Percentiles rank a stretch among this genome's conserved stretches.
These are phyloP conservation scores for Oxyscelio sp. DNA, from an alignment of 2,888 invertebrate species.

Conservation along the genomic window DNA sequence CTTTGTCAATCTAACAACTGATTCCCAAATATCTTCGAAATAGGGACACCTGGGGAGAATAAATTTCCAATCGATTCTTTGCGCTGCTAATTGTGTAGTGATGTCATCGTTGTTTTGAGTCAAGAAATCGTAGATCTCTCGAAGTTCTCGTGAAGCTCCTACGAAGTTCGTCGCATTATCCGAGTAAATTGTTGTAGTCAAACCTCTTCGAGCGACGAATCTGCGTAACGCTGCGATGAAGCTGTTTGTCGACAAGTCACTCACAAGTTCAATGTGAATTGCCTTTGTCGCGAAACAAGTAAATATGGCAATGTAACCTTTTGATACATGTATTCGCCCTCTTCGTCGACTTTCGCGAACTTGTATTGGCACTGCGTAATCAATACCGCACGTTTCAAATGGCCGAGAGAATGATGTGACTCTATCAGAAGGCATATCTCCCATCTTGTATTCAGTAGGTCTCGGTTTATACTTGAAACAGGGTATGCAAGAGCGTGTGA, in stretches of 20 bases:
- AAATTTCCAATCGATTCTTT: conserved; percentile 18
- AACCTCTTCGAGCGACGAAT: conserved; percentile 14
- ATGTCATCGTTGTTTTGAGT: background rate
- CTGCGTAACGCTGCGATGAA: conserved; percentile 59
- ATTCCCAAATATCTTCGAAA: conserved; percentile 36
- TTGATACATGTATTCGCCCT: no score
- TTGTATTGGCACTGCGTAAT: conserved; percentile 71
- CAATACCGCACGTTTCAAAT: conserved; percentile 25
- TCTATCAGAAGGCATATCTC: conserved; percentile 23
- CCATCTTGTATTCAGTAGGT: conserved; percentile 41
- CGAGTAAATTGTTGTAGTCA: no score
- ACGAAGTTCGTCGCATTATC: conserved; percentile 18
- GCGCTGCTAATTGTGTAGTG: background rate
- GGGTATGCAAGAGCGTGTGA: conserved; percentile 25
- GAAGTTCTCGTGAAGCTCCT: background rate
- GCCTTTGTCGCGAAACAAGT: conserved; percentile 9
- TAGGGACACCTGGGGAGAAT: conserved; percentile 13
- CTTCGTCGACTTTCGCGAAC: conserved; percentile 52
- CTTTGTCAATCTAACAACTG: conserved; percentile 13
- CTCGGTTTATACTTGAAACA: conserved; percentile 53
- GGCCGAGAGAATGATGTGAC: conserved; percentile 12
- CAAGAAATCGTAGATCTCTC: conserved; percentile 53
- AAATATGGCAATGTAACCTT: no score
- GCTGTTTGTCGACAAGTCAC: conserved; percentile 49
- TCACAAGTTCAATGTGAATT: conserved; percentile 61